Base-by-base conservation (phyloP, 2,888 invertebrate species). In the Platycnemis pennipes region DNA sequence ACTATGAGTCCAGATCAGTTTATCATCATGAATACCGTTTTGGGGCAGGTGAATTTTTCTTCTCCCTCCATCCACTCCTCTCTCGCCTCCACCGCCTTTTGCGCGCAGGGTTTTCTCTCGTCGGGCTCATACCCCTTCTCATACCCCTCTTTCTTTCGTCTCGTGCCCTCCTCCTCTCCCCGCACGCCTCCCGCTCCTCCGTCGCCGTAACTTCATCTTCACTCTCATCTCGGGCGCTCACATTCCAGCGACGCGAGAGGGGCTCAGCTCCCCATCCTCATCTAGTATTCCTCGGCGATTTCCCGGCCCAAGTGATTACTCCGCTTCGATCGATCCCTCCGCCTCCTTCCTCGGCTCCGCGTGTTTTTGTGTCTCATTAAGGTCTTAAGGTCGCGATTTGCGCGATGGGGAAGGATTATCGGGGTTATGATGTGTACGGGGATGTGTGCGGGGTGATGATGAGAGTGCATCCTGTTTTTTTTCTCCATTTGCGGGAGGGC, bases 331-430 rank as follows among this genome's bases (percentile, higher is more conserved):
- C 77, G 77, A 37, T 44, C 42, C 26, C 91, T 19, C 44, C 44
- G 4, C 16, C 37, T 37, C 49, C n/a, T 13, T 31, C 89, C 53
- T 19, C 56, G 19, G 16, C 44, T 8, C 3, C 42, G 89, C 56
- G 91, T 91, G n/a, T 91, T 91, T 91, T 91, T 63, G 91, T 44
- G 63, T 44, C 91, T 91, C 91, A 63, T 91, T 69, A 91, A 63
- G 44, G 91, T 13, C 91, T 91, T 44, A 44, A 44, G 42, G 63
- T 63, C 91, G 63, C 91, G 89, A 89, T 56, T 56, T 42, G 56
- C 56, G 56, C 56, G 63, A 91, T 44, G 19, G 19, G 22, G 44
- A 44, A 87, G 63, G 63, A 91, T 91, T 91, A 91, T 63, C 63
- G 91, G 91, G 44, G 91, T 91, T 91, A 44, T 91, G 69, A 91